Base-by-base conservation (phyloP, 2,888 invertebrate genomes). In the Drosophila engyochracea region DNA sequence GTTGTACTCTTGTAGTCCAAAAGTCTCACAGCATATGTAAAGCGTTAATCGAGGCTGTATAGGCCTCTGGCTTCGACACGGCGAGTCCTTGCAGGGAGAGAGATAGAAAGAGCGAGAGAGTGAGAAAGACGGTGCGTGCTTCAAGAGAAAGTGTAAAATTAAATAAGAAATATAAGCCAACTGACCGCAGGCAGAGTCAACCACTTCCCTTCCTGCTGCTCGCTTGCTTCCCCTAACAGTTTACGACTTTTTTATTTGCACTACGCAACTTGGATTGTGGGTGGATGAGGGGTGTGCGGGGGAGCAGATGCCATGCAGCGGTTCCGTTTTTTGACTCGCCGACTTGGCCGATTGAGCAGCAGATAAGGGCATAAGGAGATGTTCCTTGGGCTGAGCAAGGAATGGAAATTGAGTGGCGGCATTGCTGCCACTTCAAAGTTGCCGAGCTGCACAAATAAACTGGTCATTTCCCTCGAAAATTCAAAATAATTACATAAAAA, bases 231-330 rank as follows among this genome's bases (percentile, higher is more conserved):
- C 52, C 35, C 44, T 14, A 53, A 37, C 70, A 76, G 75, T 76
- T 85, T 81, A 87, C 73, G 82, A 79, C 68, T 82, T 76, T 82
- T 88, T 78, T 88, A 83, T 88, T 88, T 90, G 77, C 81, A 70
- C 60, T 70, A 81, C 73, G 66, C 70, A 70, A 62, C 75, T 74
- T 70, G 54, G 51, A 44, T 62, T 47, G 25, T 14, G 28, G 54
- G 28, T 22, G 62, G 31, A 22, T 31, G 65, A 35, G 31, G 61
- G 57, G 10, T 22, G 5, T 10, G 10, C 10, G 4, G 30, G 3
- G 4, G 16, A 53, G 74, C 78, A 70, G 69, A 67, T 70, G 86
- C 76, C 67, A 66, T 67, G 71, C 64, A 70, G 55, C 39, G 39
- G 70, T 47, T 16, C 25, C 61, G 63, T 70, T 73, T 73, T 73